phyloP scores from a whole-genome alignment of 1,140 invertebrate genomes.

The Formica selysi region DNA sequence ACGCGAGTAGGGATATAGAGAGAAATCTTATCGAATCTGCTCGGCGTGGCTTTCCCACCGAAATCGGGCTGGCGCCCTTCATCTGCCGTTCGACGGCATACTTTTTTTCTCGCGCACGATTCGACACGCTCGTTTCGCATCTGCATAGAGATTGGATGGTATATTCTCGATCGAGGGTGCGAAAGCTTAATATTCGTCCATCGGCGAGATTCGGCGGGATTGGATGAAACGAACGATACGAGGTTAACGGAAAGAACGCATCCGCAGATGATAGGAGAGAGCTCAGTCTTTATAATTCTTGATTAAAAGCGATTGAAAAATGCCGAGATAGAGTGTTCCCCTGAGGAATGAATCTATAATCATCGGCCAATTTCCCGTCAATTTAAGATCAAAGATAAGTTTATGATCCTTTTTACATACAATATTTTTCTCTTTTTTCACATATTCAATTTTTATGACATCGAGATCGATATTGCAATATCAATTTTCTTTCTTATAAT shows the following conservation, averaged over 20 bases:
- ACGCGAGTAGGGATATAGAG: constrained; percentile 5
- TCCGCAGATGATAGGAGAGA: constrained; percentile 6
- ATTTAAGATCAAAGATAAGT: constrained; percentile 5
- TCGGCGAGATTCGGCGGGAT: neutral
- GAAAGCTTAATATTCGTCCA: constrained; percentile 69
- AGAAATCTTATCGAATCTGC: neutral
- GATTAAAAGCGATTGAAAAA: neutral
- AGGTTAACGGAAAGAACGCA: neutral
- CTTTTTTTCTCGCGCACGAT: constrained; percentile 7
- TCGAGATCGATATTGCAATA: too few relatives aligned
- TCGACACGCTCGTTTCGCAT: constrained; percentile 54
- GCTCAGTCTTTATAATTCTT: constrained; percentile 25
- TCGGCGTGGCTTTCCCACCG: constrained; percentile 12
- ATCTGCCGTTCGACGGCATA: constrained; percentile 39
- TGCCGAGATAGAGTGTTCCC: too few relatives aligned
- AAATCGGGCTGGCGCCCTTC: constrained; percentile 50
- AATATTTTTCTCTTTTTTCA: neutral
- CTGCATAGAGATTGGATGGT: constrained; percentile 77
- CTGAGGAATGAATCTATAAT: neutral
- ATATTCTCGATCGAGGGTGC: constrained; percentile 34
- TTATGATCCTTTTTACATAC: neutral
- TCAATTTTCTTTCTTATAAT: neutral
- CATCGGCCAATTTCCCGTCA: neutral
- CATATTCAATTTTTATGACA: too few relatives aligned
- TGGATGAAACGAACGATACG: constrained; percentile 5